Percentiles rank a stretch among this genome's conserved stretches.
Conservation (phyloP, 2,888 invertebrate genomes). For the Agrilus cyanescens region DNA sequence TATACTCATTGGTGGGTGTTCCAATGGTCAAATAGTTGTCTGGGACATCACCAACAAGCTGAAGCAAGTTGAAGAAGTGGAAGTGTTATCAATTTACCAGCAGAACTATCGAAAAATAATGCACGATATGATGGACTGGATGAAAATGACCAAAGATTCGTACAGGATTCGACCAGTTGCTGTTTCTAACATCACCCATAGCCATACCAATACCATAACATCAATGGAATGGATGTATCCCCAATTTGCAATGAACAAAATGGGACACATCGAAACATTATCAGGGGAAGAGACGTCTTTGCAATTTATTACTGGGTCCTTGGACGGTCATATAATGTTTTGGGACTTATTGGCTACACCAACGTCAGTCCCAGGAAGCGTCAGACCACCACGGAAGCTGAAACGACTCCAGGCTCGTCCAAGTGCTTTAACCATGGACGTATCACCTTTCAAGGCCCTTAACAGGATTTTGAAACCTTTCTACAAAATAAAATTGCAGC, state of each 20-base stretch:
- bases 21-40: slow-evolving; percentile 57
- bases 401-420: slow-evolving; percentile 43
- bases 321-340: slow-evolving; percentile 56
- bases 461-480: slow-evolving; percentile 51
- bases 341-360: slow-evolving; percentile 53
- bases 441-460: slow-evolving; percentile 47
- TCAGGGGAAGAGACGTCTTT: slow-evolving; percentile 34
- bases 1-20: slow-evolving; percentile 57
- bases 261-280: slow-evolving; percentile 42
- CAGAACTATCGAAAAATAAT: slow-evolving; percentile 50
- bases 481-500: slow-evolving; percentile 42
- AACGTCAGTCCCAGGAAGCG: slow-evolving; percentile 22
- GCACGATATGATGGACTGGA: slow-evolving; percentile 55
- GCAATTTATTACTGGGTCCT: slow-evolving; percentile 53
- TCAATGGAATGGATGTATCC: slow-evolving; percentile 58
- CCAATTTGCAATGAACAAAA: slow-evolving; percentile 44
- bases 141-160: slow-evolving; percentile 48
- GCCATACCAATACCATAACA: slow-evolving; percentile 53
- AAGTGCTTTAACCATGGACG: slow-evolving; percentile 44
- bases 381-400: slow-evolving; percentile 28
- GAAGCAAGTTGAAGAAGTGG: slow-evolving; percentile 46
- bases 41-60: slow-evolving; percentile 58
- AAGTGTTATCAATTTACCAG: slow-evolving; percentile 49
- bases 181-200: slow-evolving; percentile 47
- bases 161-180: slow-evolving; percentile 47